These are phyloP conservation scores for Haliclona indistincta DNA, from an alignment of 37 sponge, comb jelly and placozoan genomes.

Conservation along the genomic window DNA sequence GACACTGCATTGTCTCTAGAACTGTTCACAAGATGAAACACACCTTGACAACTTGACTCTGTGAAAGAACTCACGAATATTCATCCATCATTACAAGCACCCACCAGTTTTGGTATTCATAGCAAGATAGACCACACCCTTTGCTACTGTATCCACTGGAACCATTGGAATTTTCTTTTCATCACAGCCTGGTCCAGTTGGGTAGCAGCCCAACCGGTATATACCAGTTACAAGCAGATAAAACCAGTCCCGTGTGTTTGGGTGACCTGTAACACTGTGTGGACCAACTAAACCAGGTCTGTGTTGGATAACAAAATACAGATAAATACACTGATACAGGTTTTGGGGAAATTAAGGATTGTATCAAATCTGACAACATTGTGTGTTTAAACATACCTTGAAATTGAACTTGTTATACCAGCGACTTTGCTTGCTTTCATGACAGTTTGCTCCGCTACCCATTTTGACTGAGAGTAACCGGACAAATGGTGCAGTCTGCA, in stretches of 20 bases:
- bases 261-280: conserved; percentile 43
- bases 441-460: conserved; percentile 50
- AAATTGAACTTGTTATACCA: conserved; percentile 13
- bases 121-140: conserved; percentile 3
- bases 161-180: conserved; percentile 9
- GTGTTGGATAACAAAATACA: not conserved
- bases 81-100: too few relatives aligned
- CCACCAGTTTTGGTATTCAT: too few relatives aligned
- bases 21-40: too few relatives aligned
- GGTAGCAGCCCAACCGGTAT: conserved; percentile 11
- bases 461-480: conserved; percentile 61
- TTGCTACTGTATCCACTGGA: conserved; percentile 57
- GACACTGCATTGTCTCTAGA: too few relatives aligned
- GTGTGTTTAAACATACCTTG: conserved; percentile 22
- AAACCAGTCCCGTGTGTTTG: conserved; percentile 53
- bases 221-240: conserved; percentile 26
- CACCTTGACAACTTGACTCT: too few relatives aligned
- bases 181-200: conserved; percentile 12
- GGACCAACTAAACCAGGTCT: conserved; percentile 65
- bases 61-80: too few relatives aligned
- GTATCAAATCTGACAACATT: not conserved
- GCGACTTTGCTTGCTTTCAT: conserved; percentile 11
- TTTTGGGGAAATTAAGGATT: not conserved
- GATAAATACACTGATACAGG: not conserved
- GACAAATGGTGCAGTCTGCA: conserved; percentile 14